Conservation (phyloP, 2,888 invertebrate species). For the Harmothoe impar region DNA sequence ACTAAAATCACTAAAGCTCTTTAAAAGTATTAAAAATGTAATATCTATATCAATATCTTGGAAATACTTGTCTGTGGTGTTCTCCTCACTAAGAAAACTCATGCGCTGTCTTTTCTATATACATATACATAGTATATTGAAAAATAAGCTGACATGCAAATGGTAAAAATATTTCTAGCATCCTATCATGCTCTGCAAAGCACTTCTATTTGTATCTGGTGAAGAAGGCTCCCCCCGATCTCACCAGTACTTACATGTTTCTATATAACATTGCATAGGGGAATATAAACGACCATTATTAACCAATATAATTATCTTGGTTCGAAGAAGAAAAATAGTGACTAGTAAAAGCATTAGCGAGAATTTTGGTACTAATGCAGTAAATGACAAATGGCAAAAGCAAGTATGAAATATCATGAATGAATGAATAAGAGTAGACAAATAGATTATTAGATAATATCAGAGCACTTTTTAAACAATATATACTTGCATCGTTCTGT, state of each 20-base stretch:
- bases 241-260: constrained; percentile 45
- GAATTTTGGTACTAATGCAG: background rate
- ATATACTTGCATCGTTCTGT: constrained; percentile 34
- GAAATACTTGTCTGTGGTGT: too few relatives aligned
- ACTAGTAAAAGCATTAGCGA: background rate
- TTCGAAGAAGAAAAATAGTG: background rate
- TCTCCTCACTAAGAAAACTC: background rate
- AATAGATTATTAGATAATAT: background rate
- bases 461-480: background rate
- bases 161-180: background rate
- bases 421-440: background rate
- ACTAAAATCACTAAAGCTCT: too few relatives aligned
- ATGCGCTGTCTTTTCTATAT: background rate
- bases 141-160: background rate
- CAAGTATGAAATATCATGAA: background rate
- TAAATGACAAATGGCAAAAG: background rate
- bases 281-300: background rate
- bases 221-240: background rate
- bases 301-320: background rate
- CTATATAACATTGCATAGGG: background rate
- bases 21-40: too few relatives aligned
- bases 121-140: background rate
- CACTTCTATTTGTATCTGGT: constrained; percentile 8
- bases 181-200: background rate
- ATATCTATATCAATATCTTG: too few relatives aligned